Conservation (phyloP, 2,888 invertebrate species). For the Tachina grossa region DNA sequence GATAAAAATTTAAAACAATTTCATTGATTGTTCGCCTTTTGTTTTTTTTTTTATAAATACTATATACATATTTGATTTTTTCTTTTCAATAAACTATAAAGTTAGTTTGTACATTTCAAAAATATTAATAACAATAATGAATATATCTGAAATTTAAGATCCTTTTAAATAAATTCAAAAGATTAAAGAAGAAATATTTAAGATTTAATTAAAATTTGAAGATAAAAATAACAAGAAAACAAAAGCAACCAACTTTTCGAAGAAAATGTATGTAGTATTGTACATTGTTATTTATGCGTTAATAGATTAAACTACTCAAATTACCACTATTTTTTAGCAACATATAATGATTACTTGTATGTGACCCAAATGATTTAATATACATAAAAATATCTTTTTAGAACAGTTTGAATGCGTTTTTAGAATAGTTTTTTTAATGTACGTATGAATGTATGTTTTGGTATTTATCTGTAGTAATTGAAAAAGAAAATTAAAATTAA, state of each 20-base stretch:
- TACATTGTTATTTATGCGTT: conserved; percentile 69
- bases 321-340: conserved; percentile 53
- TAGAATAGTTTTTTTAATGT: conserved; percentile 66
- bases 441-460: conserved; percentile 69
- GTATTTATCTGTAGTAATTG: conserved; percentile 64
- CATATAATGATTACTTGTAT: conserved; percentile 64
- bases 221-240: conserved; percentile 29
- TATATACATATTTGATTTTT: conserved; percentile 14
- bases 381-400: conserved; percentile 54
- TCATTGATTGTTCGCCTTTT: conserved; percentile 66
- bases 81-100: conserved; percentile 71
- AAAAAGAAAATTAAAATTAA: conserved; percentile 49
- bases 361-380: conserved; percentile 64
- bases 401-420: conserved; percentile 69
- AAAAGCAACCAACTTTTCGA: conserved; percentile 59
- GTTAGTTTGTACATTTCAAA: conserved; percentile 80
- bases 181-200: conserved; percentile 62
- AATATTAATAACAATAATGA: conserved; percentile 71
- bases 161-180: conserved; percentile 69
- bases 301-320: conserved; percentile 63
- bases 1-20: conserved; percentile 56
- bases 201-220: conserved; percentile 56
- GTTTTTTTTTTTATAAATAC: conserved; percentile 62
- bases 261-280: conserved; percentile 68
- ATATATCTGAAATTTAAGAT: conserved; percentile 64